Conservation (phyloP, 2,888 invertebrate genomes). For the Drosophila pegasa region DNA sequence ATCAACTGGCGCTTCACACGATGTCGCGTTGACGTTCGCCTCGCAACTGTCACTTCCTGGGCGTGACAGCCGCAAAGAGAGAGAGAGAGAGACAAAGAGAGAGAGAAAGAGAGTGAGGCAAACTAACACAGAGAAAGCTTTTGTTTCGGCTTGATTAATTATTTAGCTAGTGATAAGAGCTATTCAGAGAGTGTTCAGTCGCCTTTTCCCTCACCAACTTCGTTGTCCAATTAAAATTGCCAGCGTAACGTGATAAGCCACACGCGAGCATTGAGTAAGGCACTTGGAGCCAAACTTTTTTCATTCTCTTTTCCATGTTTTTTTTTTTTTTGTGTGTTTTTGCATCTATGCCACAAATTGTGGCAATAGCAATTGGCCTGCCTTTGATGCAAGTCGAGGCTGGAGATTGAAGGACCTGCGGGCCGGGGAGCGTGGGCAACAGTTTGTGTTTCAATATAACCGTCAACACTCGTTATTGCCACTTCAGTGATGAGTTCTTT, state of each 20-base stretch:
- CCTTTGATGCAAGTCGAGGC: conserved; percentile 41
- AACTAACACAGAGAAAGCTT: no score
- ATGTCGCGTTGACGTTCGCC: conserved; percentile 67
- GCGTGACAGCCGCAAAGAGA: conserved; percentile 46
- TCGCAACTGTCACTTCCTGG: conserved; percentile 71
- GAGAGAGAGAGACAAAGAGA: background rate
- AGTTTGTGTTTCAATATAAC: conserved; percentile 65
- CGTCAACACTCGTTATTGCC: conserved; percentile 74
- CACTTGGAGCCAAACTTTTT: conserved; percentile 16
- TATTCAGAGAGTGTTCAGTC: conserved; percentile 1
- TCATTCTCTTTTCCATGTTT: background rate
- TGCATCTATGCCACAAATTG: conserved; percentile 39
- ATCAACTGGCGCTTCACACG: conserved; percentile 64
- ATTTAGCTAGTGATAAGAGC: conserved; percentile 68
- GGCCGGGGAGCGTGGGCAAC: background rate
- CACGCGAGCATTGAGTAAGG: conserved; percentile 56
- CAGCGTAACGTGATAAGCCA: conserved; percentile 55
- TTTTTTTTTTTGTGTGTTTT: background rate
- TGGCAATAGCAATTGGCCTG: conserved; percentile 45
- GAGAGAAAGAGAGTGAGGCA: no score
- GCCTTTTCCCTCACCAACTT: conserved; percentile 4
- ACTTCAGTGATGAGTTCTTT: conserved; percentile 64
- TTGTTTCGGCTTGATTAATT: conserved; percentile 74
- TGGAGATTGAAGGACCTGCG: background rate
- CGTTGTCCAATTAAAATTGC: conserved; percentile 63